phyloP scores from a whole-genome alignment of 2,888 invertebrate genomes.

The Alloplasta piceator region DNA sequence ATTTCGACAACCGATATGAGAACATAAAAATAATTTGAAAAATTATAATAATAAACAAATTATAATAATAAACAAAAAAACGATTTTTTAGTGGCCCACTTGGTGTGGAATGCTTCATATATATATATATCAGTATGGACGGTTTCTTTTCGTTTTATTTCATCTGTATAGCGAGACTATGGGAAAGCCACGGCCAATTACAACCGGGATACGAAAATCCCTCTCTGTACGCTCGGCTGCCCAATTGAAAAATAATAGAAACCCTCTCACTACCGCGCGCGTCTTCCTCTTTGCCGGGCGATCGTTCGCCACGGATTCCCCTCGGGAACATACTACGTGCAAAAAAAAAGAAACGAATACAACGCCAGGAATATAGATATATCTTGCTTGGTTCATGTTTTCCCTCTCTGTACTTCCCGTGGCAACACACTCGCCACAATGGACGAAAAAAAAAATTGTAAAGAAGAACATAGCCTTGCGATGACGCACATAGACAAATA shows the following conservation, averaged over 20 bases:
- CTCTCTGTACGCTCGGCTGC: conserved; percentile 76
- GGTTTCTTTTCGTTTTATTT: conserved; percentile 69
- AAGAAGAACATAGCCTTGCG: conserved; percentile 7
- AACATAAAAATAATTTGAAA: too few species aligned
- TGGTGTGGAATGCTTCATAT: too few species aligned
- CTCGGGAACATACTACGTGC: conserved; percentile 57
- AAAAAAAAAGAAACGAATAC: conserved; percentile 63
- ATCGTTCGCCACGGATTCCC: conserved; percentile 69
- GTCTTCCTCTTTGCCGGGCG: conserved; percentile 64
- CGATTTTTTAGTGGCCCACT: too few species aligned
- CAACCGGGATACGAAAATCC: conserved; percentile 76
- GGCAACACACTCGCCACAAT: conserved; percentile 25
- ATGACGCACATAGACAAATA: conserved; percentile 1
- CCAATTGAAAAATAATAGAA: conserved; percentile 83
- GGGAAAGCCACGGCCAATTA: conserved; percentile 81
- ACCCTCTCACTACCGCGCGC: conserved; percentile 60
- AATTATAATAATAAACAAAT: too few species aligned
- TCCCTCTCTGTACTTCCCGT: conserved; percentile 2
- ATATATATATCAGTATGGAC: conserved; percentile 39
- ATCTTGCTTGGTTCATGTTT: conserved; percentile 37
- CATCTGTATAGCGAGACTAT: conserved; percentile 66
- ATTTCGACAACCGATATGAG: too few species aligned
- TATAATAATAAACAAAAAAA: too few species aligned
- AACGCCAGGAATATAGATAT: conserved; percentile 37
- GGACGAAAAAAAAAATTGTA: conserved; percentile 56